Evolutionary conservation across 2,888 invertebrate genomes (phyloP).

Genomic region (Phragmatobia fuliginosa): DNA sequence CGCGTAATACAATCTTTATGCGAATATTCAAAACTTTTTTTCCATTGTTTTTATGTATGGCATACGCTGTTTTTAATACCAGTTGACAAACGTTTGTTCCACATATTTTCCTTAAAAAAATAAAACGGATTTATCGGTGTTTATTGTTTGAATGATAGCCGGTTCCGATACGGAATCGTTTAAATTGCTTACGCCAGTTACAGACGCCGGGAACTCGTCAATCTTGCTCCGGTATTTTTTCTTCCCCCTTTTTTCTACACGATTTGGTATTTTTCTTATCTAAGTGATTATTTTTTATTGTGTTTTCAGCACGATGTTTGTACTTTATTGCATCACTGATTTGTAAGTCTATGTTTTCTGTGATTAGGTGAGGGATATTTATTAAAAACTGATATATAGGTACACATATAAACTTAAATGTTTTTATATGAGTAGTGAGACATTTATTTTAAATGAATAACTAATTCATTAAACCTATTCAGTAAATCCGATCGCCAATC

Average conservation of each 20-base stretch:
- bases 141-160: slow-evolving; percentile 54
- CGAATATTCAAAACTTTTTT: no score
- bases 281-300: slow-evolving; percentile 36
- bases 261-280: slow-evolving; percentile 40
- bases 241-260: slow-evolving; percentile 41
- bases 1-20: no score
- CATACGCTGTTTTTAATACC: background rate
- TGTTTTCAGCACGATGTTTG: slow-evolving; percentile 20
- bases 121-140: slow-evolving; percentile 44
- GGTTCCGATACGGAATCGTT: slow-evolving; percentile 45
- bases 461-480: no score
- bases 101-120: slow-evolving; percentile 3
- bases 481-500: no score
- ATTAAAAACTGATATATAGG: background rate
- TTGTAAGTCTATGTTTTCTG: background rate
- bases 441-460: no score
- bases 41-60: background rate
- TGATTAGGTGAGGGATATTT: background rate
- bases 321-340: background rate
- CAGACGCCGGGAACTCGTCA: slow-evolving; percentile 53
- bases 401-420: no score
- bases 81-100: background rate
- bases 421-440: no score
- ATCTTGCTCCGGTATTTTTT: slow-evolving; percentile 49
- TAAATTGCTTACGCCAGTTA: slow-evolving; percentile 55